Evolutionary conservation across 1,140 invertebrate genomes (phyloP), one percentile per base, ranked within the genome.

Genomic region (Pogonomyrmex californicus): DNA sequence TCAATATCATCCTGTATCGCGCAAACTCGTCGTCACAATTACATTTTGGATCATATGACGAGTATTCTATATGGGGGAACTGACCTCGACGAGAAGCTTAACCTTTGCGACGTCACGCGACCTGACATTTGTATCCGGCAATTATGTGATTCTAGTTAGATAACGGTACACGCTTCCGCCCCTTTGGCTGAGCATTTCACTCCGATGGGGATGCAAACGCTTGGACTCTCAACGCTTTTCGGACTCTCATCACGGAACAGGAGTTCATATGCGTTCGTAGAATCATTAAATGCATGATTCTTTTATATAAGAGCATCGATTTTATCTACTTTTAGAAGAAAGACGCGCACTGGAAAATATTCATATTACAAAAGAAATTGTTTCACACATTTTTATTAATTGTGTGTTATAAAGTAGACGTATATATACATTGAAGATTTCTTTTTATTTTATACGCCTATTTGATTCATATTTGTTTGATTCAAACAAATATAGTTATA

Each of bases 31-130:
- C 49, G n/a, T 14, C 12, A 4, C 30, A 14, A 36, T 47, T 38
- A 51, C 30, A 62, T 41, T 41, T 51, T 23, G 23, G n/a, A 30
- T 33, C 14, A 44, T 23, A 71, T 0, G 49, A 56, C 14, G n/a
- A 33, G 47, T 33, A 7, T 73, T 23, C 68, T 73, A 60, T 83
- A 75, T 44, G 12, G 79, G 33, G 30, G 41, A 87, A 92, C 91
- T 92, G 88, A 92, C 90, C 91, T 88, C 86, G 66, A 87, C 92
- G 79, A 23, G 23, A 90, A 93, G 87, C 86, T 94, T 93, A 94
- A 94, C 93, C 93, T 94, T 94, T 93, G 87, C 91, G 89, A 95
- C 94, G 93, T 95, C 94, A 95, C 91, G 89, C 91, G 79, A 62
- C 90, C 92, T 92, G 91, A 93, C 91, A 93, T 91, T 90, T 63